Base-by-base conservation (phyloP, 2,797 vertebrate genomes). In the Myoxocephalus aenaeus region DNA sequence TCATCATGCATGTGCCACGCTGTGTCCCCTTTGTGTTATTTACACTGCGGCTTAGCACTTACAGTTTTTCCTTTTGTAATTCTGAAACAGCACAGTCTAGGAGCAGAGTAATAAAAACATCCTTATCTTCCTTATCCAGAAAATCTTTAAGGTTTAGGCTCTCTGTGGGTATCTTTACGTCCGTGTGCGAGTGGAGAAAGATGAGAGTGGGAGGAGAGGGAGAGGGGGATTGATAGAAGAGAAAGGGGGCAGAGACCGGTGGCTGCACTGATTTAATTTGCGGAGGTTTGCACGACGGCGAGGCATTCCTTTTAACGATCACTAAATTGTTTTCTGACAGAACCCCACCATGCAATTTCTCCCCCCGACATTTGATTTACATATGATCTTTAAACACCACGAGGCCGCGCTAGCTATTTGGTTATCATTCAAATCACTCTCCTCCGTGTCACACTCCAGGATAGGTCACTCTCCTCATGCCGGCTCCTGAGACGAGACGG, bases 271-370 rank as follows among this genome's bases (percentile, higher is more conserved):
- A 95, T 96, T 93, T 95, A 93, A 89, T 95, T 96, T 94, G 82
- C 92, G 90, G 92, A 94, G 92, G 96, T 96, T 94, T 94, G 92
- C 90, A 85, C 92, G 92, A 93, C 92, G 88, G 70, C 65, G 91
- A 95, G 94, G 95, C 94, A 94, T 94, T 95, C 96, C 96, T 97
- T 95, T 97, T 96, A 97, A 97, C 96, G 95, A 94, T 95, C 66
- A 95, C 96, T 97, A 97, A 98, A 97, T 97, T 96, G 96, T 97
- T 97, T 96, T 96, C 95, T 97, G 97, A 96, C 96, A 97, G 96
- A 94, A 93, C 92, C 91, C 95, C 94, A 95, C 71, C 93, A 96
- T 94, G 95, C 95, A 95, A 95, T 96, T 95, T 94, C 91, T 93
- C 70, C 74, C 59, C 93, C 92, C 95, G 95, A 96, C 96, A 96